Evolutionary conservation across 1,140 invertebrate genomes (phyloP), one percentile per base, ranked within the genome.

Genomic region (Temnothorax curvispinosus): DNA sequence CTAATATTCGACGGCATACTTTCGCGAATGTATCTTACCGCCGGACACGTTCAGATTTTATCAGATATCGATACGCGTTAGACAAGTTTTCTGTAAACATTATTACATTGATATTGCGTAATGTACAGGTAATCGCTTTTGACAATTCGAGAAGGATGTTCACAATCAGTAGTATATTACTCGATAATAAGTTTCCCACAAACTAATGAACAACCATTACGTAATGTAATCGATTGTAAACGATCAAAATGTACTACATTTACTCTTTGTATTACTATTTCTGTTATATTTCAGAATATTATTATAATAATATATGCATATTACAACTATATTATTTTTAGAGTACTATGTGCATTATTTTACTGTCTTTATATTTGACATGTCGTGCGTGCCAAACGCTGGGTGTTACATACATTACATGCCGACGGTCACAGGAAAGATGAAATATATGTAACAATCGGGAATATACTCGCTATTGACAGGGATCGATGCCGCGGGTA

Each of bases 1-100:
- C 78, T 81, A 81, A 71, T 81, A 60, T 81, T 81, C 78, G 52
- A 71, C 78, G 78, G 65, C 78, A 81, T 71, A 81, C 78, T 81
- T 81, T 81, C 52, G 78, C 50, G 52, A 69, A 9, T 54, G 35
- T 13, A 38, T 44, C 21, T 56, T 15, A 9, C 6, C 65, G 18
- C 27, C 41, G 54, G n/a, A 58, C 54, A 60, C 21, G 74, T 18
- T 41, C 21, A 4, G 4, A 60, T 8, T 44, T 76, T 27, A 44
- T 76, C 74, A 9, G 38, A 15, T 2, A 18, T 2, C 1, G 74
- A 60, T 18, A 44, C 1, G n/a, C n/a, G 13, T 62, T 13, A 0
- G 7, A 15, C 21, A 13, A 35, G 35, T 54, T 58, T 58, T 21
- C 6, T 9, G 11, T 13, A 21, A 74, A 11, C 27, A 27, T 27